phyloP scores from a whole-genome alignment of 1,140 invertebrate species.

The Pentalonia nigronervosa region DNA sequence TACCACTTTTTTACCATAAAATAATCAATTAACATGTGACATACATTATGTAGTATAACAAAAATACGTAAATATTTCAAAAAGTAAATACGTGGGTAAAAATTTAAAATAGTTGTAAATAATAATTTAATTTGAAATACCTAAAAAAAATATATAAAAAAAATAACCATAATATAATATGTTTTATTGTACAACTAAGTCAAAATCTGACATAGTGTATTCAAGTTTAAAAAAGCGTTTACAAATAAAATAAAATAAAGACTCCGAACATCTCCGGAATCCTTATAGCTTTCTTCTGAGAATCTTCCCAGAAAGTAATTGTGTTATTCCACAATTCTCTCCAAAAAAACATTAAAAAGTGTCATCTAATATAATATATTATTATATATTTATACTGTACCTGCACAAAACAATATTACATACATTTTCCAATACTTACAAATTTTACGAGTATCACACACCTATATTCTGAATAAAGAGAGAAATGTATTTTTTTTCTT shows the following conservation, averaged over 20 bases:
- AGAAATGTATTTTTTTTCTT: background rate
- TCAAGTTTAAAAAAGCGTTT: background rate
- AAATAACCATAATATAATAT: background rate
- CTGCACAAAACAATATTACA: background rate
- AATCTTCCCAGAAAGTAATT: background rate
- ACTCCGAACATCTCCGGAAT: background rate
- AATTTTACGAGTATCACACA: background rate
- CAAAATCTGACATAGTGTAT: background rate
- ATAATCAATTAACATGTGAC: background rate
- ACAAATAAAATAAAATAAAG: background rate
- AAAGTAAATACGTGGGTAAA: background rate
- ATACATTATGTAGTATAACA: background rate
- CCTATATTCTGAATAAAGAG: background rate
- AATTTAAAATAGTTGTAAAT: background rate
- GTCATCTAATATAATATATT: background rate
- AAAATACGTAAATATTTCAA: background rate
- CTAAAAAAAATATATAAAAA: background rate
- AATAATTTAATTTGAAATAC: background rate
- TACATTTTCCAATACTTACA: background rate
- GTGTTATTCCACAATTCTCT: background rate
- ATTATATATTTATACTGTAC: background rate
- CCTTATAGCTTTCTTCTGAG: background rate
- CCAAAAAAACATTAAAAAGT: background rate
- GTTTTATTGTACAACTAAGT: background rate
- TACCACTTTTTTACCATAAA: background rate